phyloP scores from a whole-genome alignment of 2,888 invertebrate genomes.

The Pegoplata infirma region DNA sequence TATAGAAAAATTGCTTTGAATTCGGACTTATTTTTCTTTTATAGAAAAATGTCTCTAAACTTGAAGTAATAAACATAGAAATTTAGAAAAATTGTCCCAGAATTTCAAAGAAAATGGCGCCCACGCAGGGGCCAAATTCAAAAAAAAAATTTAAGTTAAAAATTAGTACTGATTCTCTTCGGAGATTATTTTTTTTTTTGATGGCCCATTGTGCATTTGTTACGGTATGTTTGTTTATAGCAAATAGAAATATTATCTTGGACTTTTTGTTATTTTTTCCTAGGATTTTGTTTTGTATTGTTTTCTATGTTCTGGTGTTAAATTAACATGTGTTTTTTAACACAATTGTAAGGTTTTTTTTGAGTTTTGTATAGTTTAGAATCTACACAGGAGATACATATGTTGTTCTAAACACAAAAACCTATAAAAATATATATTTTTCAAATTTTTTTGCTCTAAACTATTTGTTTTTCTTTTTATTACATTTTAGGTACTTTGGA shows the following conservation, averaged over 20 bases:
- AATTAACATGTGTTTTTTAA: conserved; percentile 60
- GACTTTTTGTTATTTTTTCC: conserved; percentile 39
- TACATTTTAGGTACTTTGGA: neutral
- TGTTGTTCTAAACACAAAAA: conserved; percentile 14
- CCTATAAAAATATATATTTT: neutral
- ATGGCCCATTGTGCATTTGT: conserved; percentile 39
- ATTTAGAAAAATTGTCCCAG: no score
- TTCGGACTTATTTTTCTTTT: no score
- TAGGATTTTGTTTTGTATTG: conserved; percentile 15
- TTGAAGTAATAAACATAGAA: no score
- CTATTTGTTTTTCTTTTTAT: conserved; percentile 17
- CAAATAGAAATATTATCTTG: conserved; percentile 57
- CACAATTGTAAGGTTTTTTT: conserved; percentile 45
- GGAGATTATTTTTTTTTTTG: no score
- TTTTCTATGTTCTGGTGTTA: conserved; percentile 52
- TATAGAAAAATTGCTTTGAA: no score
- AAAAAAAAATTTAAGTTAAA: no score
- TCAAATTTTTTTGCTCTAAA: neutral
- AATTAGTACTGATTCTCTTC: no score
- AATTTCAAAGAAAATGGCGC: no score
- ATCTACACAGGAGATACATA: neutral
- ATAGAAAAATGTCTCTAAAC: no score
- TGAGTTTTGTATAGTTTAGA: conserved; percentile 5
- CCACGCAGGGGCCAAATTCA: no score
- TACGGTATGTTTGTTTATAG: conserved; percentile 42